Evolutionary conservation across 1,140 invertebrate species (phyloP).

Genomic region (Platyscapa corneri): DNA sequence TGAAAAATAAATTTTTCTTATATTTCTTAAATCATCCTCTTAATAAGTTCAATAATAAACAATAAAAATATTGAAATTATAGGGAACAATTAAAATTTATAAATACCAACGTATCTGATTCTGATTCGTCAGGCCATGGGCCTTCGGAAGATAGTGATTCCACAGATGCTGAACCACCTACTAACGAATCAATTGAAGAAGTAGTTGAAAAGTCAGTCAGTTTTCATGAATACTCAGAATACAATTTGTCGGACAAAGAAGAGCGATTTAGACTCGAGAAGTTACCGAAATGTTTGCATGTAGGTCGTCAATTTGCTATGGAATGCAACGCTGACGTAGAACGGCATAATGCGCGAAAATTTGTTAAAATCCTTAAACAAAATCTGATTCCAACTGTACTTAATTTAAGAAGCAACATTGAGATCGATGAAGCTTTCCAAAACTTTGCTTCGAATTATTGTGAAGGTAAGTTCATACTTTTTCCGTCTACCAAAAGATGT

Average conservation of each 20-base stretch:
- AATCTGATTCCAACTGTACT: slow-evolving; percentile 83
- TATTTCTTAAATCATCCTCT: too few species aligned
- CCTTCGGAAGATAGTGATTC: slow-evolving; percentile 70
- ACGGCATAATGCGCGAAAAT: slow-evolving; percentile 85
- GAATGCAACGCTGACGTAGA: slow-evolving; percentile 86
- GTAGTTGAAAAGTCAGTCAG: slow-evolving; percentile 69
- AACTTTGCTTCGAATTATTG: slow-evolving; percentile 94
- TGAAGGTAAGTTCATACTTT: slow-evolving; percentile 77
- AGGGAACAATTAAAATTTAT: slow-evolving; percentile 74
- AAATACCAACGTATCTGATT: slow-evolving; percentile 75
- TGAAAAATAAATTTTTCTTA: too few species aligned
- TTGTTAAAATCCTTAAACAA: slow-evolving; percentile 81
- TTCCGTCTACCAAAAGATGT: too few species aligned
- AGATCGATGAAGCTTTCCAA: slow-evolving; percentile 92
- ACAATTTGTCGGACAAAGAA: slow-evolving; percentile 73
- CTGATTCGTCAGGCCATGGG: slow-evolving; percentile 78
- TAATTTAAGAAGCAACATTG: slow-evolving; percentile 83
- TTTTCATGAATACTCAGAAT: slow-evolving; percentile 67
- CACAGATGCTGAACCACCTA: slow-evolving; percentile 79
- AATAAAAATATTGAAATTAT: not conserved
- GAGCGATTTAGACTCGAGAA: slow-evolving; percentile 77
- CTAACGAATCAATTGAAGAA: slow-evolving; percentile 75
- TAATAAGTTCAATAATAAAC: not conserved
- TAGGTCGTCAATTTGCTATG: slow-evolving; percentile 75
- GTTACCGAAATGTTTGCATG: slow-evolving; percentile 79